phyloP scores from a whole-genome alignment of 1,140 invertebrate genomes.

The Cydia strobilella region DNA sequence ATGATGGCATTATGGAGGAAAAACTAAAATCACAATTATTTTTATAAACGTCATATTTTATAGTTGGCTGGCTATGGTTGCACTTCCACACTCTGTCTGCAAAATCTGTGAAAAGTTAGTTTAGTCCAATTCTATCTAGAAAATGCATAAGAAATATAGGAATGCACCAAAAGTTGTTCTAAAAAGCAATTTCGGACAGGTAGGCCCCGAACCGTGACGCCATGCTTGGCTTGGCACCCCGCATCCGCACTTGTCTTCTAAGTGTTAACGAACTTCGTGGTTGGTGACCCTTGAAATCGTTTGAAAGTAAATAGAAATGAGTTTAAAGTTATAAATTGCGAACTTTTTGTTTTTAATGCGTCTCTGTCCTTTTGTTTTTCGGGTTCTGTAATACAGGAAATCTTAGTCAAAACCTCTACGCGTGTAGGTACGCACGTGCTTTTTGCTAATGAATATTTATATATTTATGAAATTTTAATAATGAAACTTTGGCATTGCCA shows the following conservation, averaged over 20 bases:
- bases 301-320: slow-evolving; percentile 14
- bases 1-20: too few species aligned
- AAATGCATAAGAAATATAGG: not conserved
- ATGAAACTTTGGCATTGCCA: not conserved
- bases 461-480: not conserved
- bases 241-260: slow-evolving; percentile 42
- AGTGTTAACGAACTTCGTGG: slow-evolving; percentile 50
- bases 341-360: not conserved
- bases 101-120: too few species aligned
- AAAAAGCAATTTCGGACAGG: slow-evolving; percentile 30
- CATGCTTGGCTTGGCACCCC: slow-evolving; percentile 65
- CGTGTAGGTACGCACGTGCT: too few species aligned
- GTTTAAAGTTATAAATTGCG: not conserved
- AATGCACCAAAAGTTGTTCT: slow-evolving; percentile 7
- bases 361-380: not conserved
- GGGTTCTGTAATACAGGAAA: not conserved
- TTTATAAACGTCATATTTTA: too few species aligned
- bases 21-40: too few species aligned
- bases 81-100: too few species aligned
- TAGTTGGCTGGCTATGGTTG: too few species aligned
- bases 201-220: slow-evolving; percentile 30
- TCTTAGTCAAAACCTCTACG: too few species aligned
- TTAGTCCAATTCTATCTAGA: not conserved
- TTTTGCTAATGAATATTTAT: too few species aligned
- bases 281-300: slow-evolving; percentile 55